Conservation (phyloP, 2,888 invertebrate species). For the Germaria angustata region DNA sequence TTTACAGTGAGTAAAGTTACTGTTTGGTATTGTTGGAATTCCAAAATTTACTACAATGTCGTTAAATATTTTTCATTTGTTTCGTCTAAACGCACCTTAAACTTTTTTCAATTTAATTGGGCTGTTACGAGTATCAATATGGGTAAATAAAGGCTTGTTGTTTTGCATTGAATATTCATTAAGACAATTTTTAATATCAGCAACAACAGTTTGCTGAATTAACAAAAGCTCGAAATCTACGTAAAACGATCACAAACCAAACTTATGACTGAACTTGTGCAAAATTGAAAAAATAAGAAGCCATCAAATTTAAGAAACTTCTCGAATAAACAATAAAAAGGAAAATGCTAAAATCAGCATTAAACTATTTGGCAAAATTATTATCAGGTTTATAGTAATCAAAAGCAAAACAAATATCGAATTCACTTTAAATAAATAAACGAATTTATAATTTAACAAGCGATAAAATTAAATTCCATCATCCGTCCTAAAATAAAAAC, state of each 20-base stretch:
- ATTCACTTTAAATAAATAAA: conserved; percentile 36
- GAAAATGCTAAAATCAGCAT: conserved; percentile 37
- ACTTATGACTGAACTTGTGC: neutral
- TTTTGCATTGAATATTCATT: conserved; percentile 40
- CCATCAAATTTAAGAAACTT: conserved; percentile 41
- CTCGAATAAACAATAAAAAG: neutral
- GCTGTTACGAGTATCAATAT: too few species aligned
- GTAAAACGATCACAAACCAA: conserved; percentile 31
- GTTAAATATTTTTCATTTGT: too few species aligned
- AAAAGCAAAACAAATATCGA: conserved; percentile 54
- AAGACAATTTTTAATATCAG: conserved; percentile 19
- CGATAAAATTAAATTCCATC: conserved; percentile 6
- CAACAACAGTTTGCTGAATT: conserved; percentile 18
- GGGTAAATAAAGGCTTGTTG: conserved; percentile 28
- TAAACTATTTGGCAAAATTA: conserved; percentile 13
- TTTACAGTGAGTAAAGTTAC: too few species aligned
- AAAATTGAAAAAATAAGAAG: neutral
- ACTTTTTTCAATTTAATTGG: neutral
- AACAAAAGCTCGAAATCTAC: neutral
- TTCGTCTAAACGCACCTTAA: neutral
- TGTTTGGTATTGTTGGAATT: too few species aligned
- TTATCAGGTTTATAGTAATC: conserved; percentile 1
- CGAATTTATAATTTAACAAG: neutral
- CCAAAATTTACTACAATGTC: too few species aligned
- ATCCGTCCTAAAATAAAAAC: neutral